Conservation (phyloP, 2,797 vertebrate species). For the Austrolebias charrua region DNA sequence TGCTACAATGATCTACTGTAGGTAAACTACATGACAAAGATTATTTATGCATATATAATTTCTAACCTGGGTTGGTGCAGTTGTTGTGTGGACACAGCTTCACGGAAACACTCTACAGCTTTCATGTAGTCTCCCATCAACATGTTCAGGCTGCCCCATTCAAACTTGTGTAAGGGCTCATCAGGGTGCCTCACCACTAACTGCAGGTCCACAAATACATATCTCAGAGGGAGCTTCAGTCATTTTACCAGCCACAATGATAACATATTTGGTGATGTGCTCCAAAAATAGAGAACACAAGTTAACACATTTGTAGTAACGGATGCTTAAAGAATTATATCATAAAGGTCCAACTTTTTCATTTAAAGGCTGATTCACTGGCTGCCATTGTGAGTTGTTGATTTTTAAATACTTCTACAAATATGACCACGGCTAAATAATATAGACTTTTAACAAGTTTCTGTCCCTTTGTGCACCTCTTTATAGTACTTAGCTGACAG, state of each 20-base stretch:
- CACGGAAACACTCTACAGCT: slow-evolving; percentile 89
- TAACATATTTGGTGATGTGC: background rate
- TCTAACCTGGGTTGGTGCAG: slow-evolving; percentile 82
- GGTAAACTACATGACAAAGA: background rate
- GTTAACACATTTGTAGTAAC: no score
- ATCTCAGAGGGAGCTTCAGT: background rate
- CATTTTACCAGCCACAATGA: slow-evolving; percentile 2
- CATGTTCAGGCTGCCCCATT: slow-evolving; percentile 87
- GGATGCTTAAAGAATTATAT: no score
- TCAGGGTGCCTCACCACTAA: slow-evolving; percentile 79
- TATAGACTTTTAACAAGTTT: background rate
- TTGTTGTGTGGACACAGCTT: slow-evolving; percentile 82
- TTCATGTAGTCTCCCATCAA: slow-evolving; percentile 79
- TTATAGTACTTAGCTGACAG: slow-evolving; percentile 86
- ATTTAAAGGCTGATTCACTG: background rate
- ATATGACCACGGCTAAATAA: background rate
- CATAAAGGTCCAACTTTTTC: no score
- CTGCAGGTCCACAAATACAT: slow-evolving; percentile 67
- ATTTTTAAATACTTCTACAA: background rate
- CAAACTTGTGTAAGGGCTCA: slow-evolving; percentile 82
- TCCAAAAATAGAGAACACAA: background rate
- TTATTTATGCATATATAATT: background rate
- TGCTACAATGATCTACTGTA: background rate
- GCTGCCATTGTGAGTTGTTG: background rate
- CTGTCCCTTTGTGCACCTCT: slow-evolving; percentile 78